A percentile compares a stretch with the other conserved stretches of the same genome.
phyloP scores from a whole-genome alignment of 2,113 vertebrate species.

The Malurus elegans region DNA sequence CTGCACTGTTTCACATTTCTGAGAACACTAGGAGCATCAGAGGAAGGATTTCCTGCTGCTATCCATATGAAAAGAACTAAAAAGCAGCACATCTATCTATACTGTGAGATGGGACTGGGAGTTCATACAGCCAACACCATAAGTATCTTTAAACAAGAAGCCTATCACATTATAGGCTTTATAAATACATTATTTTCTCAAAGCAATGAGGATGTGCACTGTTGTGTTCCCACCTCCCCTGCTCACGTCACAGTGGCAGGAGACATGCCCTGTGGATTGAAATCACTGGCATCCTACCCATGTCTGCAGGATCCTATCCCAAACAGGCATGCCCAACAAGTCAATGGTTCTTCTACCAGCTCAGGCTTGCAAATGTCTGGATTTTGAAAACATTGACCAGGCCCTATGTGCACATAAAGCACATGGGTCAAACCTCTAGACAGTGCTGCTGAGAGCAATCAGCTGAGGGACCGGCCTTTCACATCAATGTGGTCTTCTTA shows the following conservation, averaged over 20 bases:
- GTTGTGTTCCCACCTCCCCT: background rate
- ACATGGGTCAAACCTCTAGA: background rate
- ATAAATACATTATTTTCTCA: background rate
- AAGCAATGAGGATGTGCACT: background rate
- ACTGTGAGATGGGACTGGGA: background rate
- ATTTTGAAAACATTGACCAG: background rate
- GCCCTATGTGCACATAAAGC: background rate
- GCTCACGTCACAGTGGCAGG: background rate
- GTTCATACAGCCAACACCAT: background rate
- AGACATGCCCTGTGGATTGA: background rate
- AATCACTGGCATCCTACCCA: accelerated
- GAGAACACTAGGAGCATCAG: accelerated
- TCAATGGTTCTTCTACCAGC: background rate
- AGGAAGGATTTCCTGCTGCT: background rate
- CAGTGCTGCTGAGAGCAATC: background rate
- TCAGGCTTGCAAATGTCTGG: background rate
- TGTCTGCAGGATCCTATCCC: background rate
- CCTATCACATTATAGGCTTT: background rate
- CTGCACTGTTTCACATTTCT: background rate
- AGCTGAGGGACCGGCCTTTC: background rate
- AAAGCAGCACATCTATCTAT: background rate
- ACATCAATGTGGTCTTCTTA: background rate
- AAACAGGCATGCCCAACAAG: background rate
- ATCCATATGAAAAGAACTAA: background rate
- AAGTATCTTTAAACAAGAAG: background rate